A percentile compares a stretch with the other conserved stretches of the same genome.
Evolutionary conservation across 2,888 invertebrate genomes (phyloP).

Genomic region (Candidula unifasciata): DNA sequence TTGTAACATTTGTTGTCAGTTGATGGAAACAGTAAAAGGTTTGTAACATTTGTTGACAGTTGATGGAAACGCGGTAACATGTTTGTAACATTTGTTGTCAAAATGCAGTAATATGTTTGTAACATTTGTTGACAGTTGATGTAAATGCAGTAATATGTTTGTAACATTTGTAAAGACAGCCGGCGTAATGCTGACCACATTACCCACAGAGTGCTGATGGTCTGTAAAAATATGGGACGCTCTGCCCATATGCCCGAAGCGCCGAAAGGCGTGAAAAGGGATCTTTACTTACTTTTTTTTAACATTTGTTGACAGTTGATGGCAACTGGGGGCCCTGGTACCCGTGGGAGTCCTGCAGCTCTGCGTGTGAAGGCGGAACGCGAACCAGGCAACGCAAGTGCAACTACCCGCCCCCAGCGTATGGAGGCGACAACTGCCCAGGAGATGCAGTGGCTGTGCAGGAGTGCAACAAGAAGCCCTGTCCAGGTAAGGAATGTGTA

Average conservation of each 20-base stretch:
- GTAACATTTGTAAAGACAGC: too few species aligned
- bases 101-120: background rate
- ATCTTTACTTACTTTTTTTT: too few species aligned
- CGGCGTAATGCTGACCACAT: too few species aligned
- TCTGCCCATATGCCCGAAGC: too few species aligned
- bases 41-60: too few species aligned
- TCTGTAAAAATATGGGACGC: too few species aligned
- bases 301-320: constrained; percentile 64
- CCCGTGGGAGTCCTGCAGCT: constrained; percentile 67
- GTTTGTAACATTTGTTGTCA: too few species aligned
- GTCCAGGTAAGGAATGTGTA: constrained; percentile 61
- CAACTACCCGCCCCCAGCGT: constrained; percentile 70
- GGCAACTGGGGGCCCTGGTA: constrained; percentile 74
- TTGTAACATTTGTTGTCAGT: too few species aligned
- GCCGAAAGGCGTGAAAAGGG: too few species aligned
- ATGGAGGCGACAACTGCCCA: constrained; percentile 66
- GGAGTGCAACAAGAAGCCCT: constrained; percentile 65
- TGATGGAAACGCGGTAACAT: too few species aligned
- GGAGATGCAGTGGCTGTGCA: constrained; percentile 60
- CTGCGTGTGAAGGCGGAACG: constrained; percentile 66
- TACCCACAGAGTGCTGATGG: too few species aligned
- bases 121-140: background rate
- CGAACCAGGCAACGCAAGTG: constrained; percentile 66
- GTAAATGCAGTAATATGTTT: background rate
- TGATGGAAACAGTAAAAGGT: too few species aligned